These are phyloP conservation scores for Agrotis ipsilon DNA, from an alignment of 2,888 invertebrate species.

Conservation along the genomic window DNA sequence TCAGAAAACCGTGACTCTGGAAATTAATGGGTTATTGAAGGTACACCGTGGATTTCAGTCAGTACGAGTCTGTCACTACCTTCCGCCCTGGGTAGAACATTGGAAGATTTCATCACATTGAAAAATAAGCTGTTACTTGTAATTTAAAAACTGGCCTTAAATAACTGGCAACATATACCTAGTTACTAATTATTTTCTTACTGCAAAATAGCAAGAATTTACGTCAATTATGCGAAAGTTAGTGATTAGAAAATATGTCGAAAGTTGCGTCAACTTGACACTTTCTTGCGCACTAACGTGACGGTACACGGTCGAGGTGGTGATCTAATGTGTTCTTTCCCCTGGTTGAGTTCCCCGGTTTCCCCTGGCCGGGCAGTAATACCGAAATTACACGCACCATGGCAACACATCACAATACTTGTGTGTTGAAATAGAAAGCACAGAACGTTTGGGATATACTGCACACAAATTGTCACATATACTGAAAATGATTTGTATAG, in stretches of 20 bases:
- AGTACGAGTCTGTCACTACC: no score
- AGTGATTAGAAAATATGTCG: slow-evolving; percentile 66
- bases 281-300: slow-evolving; percentile 66
- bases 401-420: slow-evolving; percentile 69
- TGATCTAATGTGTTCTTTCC: slow-evolving; percentile 51
- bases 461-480: slow-evolving; percentile 10
- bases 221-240: slow-evolving; percentile 42
- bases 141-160: no score
- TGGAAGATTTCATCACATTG: no score
- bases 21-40: no score
- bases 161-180: neutral
- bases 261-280: slow-evolving; percentile 67
- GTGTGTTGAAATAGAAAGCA: slow-evolving; percentile 58
- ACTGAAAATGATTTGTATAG: no score
- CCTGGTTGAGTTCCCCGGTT: slow-evolving; percentile 22
- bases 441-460: slow-evolving; percentile 22
- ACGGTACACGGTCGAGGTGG: slow-evolving; percentile 50
- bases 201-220: slow-evolving; percentile 4
- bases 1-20: no score
- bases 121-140: no score
- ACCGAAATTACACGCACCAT: slow-evolving; percentile 78
- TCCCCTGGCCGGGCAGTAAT: slow-evolving; percentile 65
- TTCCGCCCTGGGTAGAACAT: no score
- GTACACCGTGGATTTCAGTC: no score
- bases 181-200: neutral